Evolutionary conservation across 2,888 invertebrate species (phyloP).

Genomic region (Polyommatus iphigenia): DNA sequence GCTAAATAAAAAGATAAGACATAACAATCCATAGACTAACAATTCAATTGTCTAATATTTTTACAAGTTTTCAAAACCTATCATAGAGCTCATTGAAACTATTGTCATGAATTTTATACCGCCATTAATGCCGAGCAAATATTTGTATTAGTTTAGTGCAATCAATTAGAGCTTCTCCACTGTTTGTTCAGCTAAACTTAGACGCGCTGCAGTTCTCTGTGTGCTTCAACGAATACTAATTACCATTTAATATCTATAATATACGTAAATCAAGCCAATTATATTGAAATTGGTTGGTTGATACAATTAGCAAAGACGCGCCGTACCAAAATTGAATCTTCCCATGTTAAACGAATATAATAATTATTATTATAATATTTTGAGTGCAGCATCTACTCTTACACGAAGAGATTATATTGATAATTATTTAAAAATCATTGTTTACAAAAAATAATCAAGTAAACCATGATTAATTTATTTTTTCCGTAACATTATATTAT

Average conservation of each 20-base stretch:
- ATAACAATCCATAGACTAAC: too few relatives aligned
- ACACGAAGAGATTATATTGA: neutral
- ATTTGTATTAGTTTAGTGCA: slow-evolving; percentile 50
- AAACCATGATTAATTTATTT: too few relatives aligned
- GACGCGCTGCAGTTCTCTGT: slow-evolving; percentile 40
- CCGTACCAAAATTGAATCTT: slow-evolving; percentile 2
- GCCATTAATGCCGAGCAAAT: slow-evolving; percentile 35
- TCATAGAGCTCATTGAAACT: neutral
- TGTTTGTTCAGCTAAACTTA: slow-evolving; percentile 43
- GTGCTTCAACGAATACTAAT: slow-evolving; percentile 39
- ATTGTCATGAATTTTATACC: slow-evolving; percentile 25
- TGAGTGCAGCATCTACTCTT: neutral
- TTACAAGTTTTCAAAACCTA: neutral
- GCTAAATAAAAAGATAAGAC: neutral
- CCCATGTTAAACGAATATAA: neutral
- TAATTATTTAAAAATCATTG: too few relatives aligned
- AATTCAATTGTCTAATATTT: neutral
- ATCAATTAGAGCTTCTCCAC: slow-evolving; percentile 52
- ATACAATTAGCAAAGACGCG: neutral
- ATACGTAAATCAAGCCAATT: neutral
- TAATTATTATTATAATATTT: neutral
- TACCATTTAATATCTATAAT: slow-evolving; percentile 32
- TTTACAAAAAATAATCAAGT: too few relatives aligned
- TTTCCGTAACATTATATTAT: too few relatives aligned
- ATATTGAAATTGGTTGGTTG: neutral